Base-by-base conservation (phyloP, 2,888 invertebrate species). In the Halocaridina rubra region DNA sequence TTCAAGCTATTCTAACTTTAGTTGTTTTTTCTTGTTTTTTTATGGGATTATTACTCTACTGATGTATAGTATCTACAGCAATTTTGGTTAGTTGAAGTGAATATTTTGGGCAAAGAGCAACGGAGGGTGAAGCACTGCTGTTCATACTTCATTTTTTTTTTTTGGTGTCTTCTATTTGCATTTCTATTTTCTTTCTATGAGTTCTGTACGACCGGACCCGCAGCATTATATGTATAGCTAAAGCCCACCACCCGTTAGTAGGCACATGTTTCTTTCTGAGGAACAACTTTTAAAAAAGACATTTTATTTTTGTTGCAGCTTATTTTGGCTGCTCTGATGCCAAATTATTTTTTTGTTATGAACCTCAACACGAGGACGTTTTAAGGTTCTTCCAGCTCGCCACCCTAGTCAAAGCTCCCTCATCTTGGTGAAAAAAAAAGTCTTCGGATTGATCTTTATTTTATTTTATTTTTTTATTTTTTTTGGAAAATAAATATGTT, bases 321-420 rank as follows among this genome's bases (percentile, higher is more conserved):
- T 76, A 24, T 69, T 30, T 30, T 57, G n/a, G n/a, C n/a, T n/a
- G n/a, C n/a, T n/a, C n/a, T n/a, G n/a, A n/a, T n/a, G n/a, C n/a
- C n/a, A n/a, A n/a, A n/a, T n/a, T 46, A 39, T 33, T 16, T 59
- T 72, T 39, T 57, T 19, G 16, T 2, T 46, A 27, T 33, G 32
- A 71, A 74, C 77, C 59, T 78, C 59, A 46, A 67, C 82, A 78
- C 77, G 82, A 72, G 82, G 82, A 84, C 82, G 82, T 84, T 57
- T n/a, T 72, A 77, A 78, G 82, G 82, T 67, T 57, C 64, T 86
- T 72, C 77, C 86, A 78, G 81, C 82, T 86, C 86, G 86, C 86
- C 86, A 86, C 86, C 86, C 86, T 86, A 86, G 86, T 86, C 86
- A 86, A 86, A 82, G 82, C 86, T 82, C 86, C 78, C 75, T 80